These are phyloP conservation scores for Hetaerina americana DNA, from an alignment of 1,140 invertebrate species.

Conservation along the genomic window DNA sequence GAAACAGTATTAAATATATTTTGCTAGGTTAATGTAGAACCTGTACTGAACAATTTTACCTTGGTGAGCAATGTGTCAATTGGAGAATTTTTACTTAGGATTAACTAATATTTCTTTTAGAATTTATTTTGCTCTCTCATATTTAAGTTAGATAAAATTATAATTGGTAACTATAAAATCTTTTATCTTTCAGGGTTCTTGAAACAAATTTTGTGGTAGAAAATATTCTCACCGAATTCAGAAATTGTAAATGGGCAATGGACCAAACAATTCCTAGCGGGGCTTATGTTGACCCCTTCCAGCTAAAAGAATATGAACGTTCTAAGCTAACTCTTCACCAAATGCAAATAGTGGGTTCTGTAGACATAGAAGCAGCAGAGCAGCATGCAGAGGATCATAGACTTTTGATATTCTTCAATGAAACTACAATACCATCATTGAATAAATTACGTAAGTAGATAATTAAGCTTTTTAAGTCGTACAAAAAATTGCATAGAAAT, in stretches of 20 bases:
- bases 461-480: too few relatives aligned
- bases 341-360: neutral
- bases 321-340: neutral
- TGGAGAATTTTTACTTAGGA: too few relatives aligned
- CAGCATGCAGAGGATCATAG: neutral
- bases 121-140: too few relatives aligned
- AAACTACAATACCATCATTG: neutral
- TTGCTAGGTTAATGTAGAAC: too few relatives aligned
- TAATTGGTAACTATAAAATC: too few relatives aligned
- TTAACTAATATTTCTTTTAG: too few relatives aligned
- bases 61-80: too few relatives aligned
- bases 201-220: neutral
- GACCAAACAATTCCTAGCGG: neutral
- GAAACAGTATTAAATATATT: too few relatives aligned
- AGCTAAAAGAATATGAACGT: neutral
- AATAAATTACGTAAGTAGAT: neutral
- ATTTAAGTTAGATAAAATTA: too few relatives aligned
- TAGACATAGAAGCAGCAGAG: neutral
- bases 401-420: neutral
- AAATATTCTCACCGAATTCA: neutral
- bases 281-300: neutral
- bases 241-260: neutral
- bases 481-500: too few relatives aligned
- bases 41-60: too few relatives aligned
- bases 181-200: neutral